phyloP scores from a whole-genome alignment of 2,113 vertebrate genomes.

The Osmerus mordax region DNA sequence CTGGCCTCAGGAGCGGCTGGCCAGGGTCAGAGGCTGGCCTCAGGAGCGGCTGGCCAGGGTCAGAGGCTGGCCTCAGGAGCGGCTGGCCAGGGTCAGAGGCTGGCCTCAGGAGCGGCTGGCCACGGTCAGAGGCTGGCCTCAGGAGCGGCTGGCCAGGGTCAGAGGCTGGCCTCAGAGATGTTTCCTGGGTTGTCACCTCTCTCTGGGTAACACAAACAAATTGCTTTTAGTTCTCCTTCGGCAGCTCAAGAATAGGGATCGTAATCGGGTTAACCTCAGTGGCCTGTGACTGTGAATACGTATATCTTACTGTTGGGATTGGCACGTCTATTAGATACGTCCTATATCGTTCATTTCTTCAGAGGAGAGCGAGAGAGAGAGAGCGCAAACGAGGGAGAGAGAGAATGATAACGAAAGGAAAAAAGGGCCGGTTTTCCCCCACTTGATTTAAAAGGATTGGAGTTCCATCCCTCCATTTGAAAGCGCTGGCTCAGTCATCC shows the following conservation, averaged over 20 bases:
- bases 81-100: no score
- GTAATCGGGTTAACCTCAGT: slow-evolving; percentile 1
- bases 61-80: no score
- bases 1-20: no score
- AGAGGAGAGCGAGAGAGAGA: slow-evolving; percentile 9
- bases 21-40: no score
- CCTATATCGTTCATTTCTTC: slow-evolving; percentile 5
- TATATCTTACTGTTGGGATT: not conserved
- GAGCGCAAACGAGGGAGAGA: not conserved
- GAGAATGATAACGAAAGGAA: slow-evolving; percentile 18
- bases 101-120: no score
- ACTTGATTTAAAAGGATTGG: slow-evolving; percentile 41
- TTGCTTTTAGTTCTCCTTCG: slow-evolving; percentile 32
- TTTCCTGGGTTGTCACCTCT: slow-evolving; percentile 18
- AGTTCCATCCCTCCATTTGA: slow-evolving; percentile 36
- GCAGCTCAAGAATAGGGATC: slow-evolving; percentile 20
- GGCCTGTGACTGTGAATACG: slow-evolving; percentile 1
- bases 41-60: no score
- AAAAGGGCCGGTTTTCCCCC: slow-evolving; percentile 19
- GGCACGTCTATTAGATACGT: slow-evolving; percentile 21
- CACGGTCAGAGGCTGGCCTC: no score
- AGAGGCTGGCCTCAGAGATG: not conserved
- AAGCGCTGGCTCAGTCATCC: slow-evolving; percentile 36
- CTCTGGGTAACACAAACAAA: slow-evolving; percentile 32
- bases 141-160: no score